phyloP scores from a whole-genome alignment of 2,888 invertebrate species.

The Leptopilina myrica region DNA sequence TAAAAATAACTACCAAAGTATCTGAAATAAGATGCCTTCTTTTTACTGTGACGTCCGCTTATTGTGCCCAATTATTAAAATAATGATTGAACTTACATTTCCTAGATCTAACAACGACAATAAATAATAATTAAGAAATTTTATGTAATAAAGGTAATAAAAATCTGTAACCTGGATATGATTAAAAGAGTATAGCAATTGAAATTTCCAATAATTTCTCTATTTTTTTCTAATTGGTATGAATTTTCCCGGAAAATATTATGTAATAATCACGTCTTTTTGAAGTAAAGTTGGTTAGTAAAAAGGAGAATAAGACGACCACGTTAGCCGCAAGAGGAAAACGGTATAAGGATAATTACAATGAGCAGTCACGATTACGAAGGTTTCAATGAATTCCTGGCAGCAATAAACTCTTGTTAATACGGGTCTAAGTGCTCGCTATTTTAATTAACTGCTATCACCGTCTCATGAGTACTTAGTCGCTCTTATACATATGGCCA shows the following conservation, averaged over 20 bases:
- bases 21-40: too few relatives aligned
- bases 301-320: slow-evolving; percentile 48
- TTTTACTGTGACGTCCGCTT: too few relatives aligned
- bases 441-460: slow-evolving; percentile 72
- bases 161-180: background rate
- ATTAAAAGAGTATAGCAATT: background rate
- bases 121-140: too few relatives aligned
- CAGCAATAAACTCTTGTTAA: slow-evolving; percentile 70
- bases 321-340: slow-evolving; percentile 50
- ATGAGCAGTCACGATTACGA: slow-evolving; percentile 50
- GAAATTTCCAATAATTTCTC: background rate
- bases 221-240: slow-evolving; percentile 11
- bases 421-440: slow-evolving; percentile 69
- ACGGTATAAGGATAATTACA: slow-evolving; percentile 61
- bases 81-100: too few relatives aligned
- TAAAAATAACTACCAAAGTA: too few relatives aligned
- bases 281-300: slow-evolving; percentile 25
- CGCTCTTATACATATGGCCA: slow-evolving; percentile 41
- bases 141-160: background rate
- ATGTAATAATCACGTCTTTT: slow-evolving; percentile 28
- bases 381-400: slow-evolving; percentile 70
- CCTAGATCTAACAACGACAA: too few relatives aligned
- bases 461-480: background rate
- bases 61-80: too few relatives aligned
- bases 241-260: slow-evolving; percentile 33